Evolutionary conservation across 1,140 invertebrate genomes (phyloP), one percentile per base, ranked within the genome.

Genomic region (Euborellia annulipes): DNA sequence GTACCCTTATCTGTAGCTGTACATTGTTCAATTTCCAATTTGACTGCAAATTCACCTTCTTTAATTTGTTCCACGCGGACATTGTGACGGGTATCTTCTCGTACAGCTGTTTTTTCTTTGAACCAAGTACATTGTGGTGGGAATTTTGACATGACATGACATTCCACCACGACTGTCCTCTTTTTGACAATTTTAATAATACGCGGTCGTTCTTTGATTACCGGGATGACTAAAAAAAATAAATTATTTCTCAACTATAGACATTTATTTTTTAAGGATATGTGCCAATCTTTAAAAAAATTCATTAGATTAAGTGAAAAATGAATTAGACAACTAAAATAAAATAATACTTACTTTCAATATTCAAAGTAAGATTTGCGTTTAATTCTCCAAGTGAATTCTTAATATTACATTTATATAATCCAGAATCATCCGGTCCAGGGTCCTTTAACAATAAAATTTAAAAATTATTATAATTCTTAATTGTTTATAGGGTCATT

Each of bases 321-420:
- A n/a, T n/a, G n/a, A 38, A 18, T 6, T 14, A 47, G 21, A 41
- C n/a, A 23, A 42, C 22, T 40, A 41, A 45, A 36, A 18, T 40
- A 27, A 36, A 40, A 37, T 23, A 40, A 44, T 50, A 73, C 80
- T 78, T 75, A 90, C 90, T 92, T 81, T 95, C 89, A 67, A 98
- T 91, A 67, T 98, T 97, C 47, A 98, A 72, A 46, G 91, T 93
- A 36, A 96, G 71, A 67, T 96, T 96, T 30, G 91, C 89, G 64
- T 94, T 95, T 37, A 93, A 75, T 75, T 98, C 93, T 52, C 95
- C 95, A 58, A 87, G 75, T 51, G 79, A 71, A 65, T 97, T 98
- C 65, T 94, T 96, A 49, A 97, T 91, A 57, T 92, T 93, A 62
- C 93, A 96, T 65, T 97, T 97, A 69, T 98, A 99, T 23, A 95